Base-by-base conservation (phyloP, 1,140 invertebrate genomes). In the Drosophila sturtevanti region DNA sequence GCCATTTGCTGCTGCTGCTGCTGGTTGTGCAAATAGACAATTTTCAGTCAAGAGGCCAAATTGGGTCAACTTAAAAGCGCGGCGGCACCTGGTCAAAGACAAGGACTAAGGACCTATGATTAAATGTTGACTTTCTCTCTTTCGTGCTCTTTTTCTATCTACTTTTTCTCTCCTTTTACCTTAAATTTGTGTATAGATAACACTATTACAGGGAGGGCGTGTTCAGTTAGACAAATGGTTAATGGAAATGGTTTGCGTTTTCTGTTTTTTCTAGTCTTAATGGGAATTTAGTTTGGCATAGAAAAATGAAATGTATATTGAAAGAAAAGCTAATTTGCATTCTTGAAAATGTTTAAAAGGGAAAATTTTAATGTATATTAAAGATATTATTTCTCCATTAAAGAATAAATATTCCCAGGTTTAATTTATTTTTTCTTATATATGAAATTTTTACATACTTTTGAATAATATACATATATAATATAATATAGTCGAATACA, bases 1-100 rank as follows among this genome's bases (percentile, higher is more conserved):
- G 66, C 66, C 61, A 77, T 77, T 77, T 77, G 72, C 65, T 48
- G 16, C 41, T 48, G 41, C 41, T 44, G 41, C 16, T 48, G 41
- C 41, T 48, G 16, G 41, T 44, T 64, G 41, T 76, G 72, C 76
- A 77, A 77, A 77, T 77, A 77, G 67, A 35, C 72, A 44, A 69
- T 48, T 76, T 74, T 70, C n/a, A 62, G 72, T 63, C 61, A 68
- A 76, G 21, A 22, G 22, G 51, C 37, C 35, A 41, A 77, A 77
- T 77, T 77, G 24, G 74, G 74, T 77, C 74, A 77, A 72, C 61
- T 55, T 48, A 77, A 77, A 55, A 74, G 60, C 74, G 63, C 61
- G 73, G 60, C 74, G 56, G 68, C 41, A 48, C 41, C 41, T 63
- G 72, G 68, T 66, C 54, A 70, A 77, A 61, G 48, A 61, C 66